These are phyloP conservation scores for Ernsta delagoae DNA, from an alignment of 2,888 invertebrate genomes.

Conservation along the genomic window DNA sequence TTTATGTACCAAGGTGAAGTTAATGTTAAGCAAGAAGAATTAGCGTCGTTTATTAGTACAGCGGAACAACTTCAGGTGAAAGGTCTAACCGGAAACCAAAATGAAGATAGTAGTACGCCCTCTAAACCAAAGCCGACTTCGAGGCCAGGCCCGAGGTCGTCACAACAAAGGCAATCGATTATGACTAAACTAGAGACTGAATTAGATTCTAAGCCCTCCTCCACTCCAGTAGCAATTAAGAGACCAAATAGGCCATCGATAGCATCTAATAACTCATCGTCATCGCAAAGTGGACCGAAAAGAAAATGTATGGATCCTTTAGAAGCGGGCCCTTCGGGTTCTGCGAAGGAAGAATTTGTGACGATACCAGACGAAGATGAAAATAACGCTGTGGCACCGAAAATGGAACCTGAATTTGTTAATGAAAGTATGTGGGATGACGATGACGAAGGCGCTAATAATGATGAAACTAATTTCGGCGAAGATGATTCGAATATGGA, in stretches of 20 bases:
- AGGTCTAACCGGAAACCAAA: slow-evolving; percentile 88
- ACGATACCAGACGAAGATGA: slow-evolving; percentile 83
- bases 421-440: slow-evolving; percentile 86
- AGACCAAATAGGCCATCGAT: slow-evolving; percentile 87
- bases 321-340: slow-evolving; percentile 86
- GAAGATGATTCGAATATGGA: slow-evolving; percentile 88
- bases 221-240: slow-evolving; percentile 86
- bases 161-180: slow-evolving; percentile 86
- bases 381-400: slow-evolving; percentile 86
- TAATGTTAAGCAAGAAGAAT: slow-evolving; percentile 89
- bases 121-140: slow-evolving; percentile 85
- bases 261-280: slow-evolving; percentile 85
- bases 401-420: slow-evolving; percentile 88
- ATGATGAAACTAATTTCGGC: slow-evolving; percentile 87
- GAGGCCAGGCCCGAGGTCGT: slow-evolving; percentile 87
- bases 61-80: slow-evolving; percentile 90
- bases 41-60: slow-evolving; percentile 89
- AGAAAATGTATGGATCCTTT: slow-evolving; percentile 86
- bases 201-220: slow-evolving; percentile 86
- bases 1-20: slow-evolving; percentile 90
- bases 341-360: slow-evolving; percentile 81
- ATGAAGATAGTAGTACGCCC: slow-evolving; percentile 84
- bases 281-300: slow-evolving; percentile 85
- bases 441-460: slow-evolving; percentile 86
- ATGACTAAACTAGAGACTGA: slow-evolving; percentile 87